These are phyloP conservation scores for Agrotis puta DNA, from an alignment of 2,888 invertebrate genomes.

Conservation along the genomic window DNA sequence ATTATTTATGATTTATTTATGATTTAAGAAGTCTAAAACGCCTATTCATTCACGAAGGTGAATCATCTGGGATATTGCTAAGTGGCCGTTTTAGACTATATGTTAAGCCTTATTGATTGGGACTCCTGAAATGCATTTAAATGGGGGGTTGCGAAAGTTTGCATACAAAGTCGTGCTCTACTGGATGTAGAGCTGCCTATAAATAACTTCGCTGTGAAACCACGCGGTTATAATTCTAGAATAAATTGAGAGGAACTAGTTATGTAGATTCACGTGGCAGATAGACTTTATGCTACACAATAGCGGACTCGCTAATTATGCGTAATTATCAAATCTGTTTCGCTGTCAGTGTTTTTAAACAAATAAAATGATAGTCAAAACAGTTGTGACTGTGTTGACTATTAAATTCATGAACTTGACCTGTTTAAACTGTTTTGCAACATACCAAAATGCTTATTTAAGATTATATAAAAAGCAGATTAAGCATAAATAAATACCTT, in stretches of 20 bases:
- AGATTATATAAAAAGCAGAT: too few species aligned
- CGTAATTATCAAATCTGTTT: conserved; percentile 42
- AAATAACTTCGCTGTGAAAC: conserved; percentile 30
- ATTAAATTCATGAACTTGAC: too few species aligned
- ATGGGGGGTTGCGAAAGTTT: conserved; percentile 16
- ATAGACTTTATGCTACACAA: conserved; percentile 37
- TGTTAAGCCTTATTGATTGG: neutral
- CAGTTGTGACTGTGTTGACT: neutral
- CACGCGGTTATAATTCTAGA: conserved; percentile 29
- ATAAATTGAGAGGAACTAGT: conserved; percentile 51
- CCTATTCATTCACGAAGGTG: too few species aligned
- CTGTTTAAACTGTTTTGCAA: too few species aligned
- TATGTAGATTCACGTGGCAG: conserved; percentile 52
- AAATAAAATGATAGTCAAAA: conserved; percentile 3
- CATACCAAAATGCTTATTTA: too few species aligned
- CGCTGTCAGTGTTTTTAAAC: conserved; percentile 4
- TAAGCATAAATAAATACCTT: too few species aligned
- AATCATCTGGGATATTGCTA: too few species aligned
- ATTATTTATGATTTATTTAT: too few species aligned
- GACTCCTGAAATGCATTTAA: conserved; percentile 7
- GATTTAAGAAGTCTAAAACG: too few species aligned
- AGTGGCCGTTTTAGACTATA: neutral
- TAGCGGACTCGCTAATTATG: conserved; percentile 33
- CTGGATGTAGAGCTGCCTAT: neutral
- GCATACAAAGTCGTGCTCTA: conserved; percentile 23